Conservation (phyloP, 1,140 invertebrate species). For the Bombus sylvicola region DNA sequence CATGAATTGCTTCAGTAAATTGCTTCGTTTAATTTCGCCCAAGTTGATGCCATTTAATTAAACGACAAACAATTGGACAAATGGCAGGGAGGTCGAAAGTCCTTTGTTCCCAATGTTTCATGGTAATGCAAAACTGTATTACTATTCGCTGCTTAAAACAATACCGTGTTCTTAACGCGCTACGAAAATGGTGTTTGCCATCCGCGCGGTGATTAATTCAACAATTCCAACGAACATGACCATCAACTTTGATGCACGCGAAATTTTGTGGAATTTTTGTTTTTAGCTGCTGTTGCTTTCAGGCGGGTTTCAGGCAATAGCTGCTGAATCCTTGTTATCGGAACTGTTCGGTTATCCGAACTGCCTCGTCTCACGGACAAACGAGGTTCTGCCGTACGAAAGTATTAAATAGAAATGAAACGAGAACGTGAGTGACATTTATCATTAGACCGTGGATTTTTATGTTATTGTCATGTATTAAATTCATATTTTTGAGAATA, state of each 20-base stretch:
- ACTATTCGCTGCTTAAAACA: background rate
- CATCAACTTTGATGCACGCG: background rate
- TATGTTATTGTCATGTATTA: no score
- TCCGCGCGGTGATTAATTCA: background rate
- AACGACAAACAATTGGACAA: slow-evolving; percentile 21
- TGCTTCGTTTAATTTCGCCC: background rate
- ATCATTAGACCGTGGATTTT: no score
- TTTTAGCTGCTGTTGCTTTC: no score
- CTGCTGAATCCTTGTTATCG: no score
- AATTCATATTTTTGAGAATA: no score
- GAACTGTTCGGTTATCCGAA: no score
- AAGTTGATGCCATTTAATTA: slow-evolving; percentile 33
- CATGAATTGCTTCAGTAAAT: background rate
- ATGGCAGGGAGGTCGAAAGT: background rate
- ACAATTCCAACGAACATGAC: background rate
- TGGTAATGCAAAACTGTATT: background rate
- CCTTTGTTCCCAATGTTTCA: slow-evolving; percentile 13
- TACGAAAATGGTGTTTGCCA: background rate
- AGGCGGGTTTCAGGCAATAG: no score
- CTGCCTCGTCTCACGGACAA: no score
- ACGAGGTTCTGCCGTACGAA: no score
- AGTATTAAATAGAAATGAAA: no score
- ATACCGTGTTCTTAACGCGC: background rate
- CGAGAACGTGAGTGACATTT: no score
- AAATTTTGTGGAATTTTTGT: background rate